Evolutionary conservation across 2,797 vertebrate genomes (phyloP), one percentile per base, ranked within the genome.

Genomic region (Zonotrichia albicollis): DNA sequence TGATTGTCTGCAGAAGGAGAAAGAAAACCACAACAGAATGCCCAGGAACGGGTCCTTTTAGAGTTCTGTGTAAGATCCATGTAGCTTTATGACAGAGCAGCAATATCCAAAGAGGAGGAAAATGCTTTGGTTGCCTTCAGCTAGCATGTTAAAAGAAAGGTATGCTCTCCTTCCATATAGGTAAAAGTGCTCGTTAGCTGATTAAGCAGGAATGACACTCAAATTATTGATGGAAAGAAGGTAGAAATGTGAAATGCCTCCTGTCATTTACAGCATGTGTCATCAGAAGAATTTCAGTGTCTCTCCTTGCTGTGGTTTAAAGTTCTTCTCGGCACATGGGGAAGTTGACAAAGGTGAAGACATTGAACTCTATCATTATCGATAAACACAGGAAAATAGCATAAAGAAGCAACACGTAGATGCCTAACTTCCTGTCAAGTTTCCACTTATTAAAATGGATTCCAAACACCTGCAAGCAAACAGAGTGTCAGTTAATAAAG

Each of bases 291-390:
- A 84, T 75, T 75, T 64, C 75, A 90, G 75, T 36, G 32, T 89
- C 32, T 76, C 36, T 94, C 87, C 74, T 71, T 38, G 10, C 22
- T 87, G 87, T 61, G 5, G 46, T 73, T 98, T 98, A 99, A 86
- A 98, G 97, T 38, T 98, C 98, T 93, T 99, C 98, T 90, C 96
- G 97, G 98, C 99, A 99, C 99, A 99, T 99, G 94, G 99, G 99
- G 95, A 99, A 97, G 98, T 99, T 99, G 98, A 99, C 99, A 65
- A 99, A 99, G 60, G 99, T 99, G 98, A 99, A 99, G 97, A 99
- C 98, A 29, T 99, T 99, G 97, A 98, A 99, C 96, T 99, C 99
- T 71, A 99, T 99, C 98, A 99, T 97, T 97, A 99, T 97, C 60
- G 99, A 99, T 97, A 99, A 98, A 98, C 98, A 99, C 95, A 99